Evolutionary conservation across 2,797 vertebrate species (phyloP), one percentile per base, ranked within the genome.

Genomic region (Neostethus bicornis): DNA sequence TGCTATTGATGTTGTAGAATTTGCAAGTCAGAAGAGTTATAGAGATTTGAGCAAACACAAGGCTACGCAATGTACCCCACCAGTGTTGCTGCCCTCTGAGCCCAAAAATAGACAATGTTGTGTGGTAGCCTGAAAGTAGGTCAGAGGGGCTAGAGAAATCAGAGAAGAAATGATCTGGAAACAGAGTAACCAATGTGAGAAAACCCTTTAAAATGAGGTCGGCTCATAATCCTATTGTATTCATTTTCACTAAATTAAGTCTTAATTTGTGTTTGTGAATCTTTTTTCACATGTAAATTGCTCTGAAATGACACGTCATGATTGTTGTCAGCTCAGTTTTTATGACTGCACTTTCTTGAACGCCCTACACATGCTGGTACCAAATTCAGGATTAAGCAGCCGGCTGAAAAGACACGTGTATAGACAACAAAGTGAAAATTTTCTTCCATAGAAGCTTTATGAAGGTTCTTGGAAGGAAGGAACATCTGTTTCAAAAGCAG

Each of bases 41-140:
- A 57, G 51, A 66, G 31, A 62, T 68, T 69, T 70, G 73, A 57
- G 61, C 79, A 48, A 51, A 65, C 51, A 55, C 49, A 43, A 35
- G 67, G 65, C 64, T 82, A 81, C 84, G 79, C 74, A 88, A 88
- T 89, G 77, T 83, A 58, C 72, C 83, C 86, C 75, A 70, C 66
- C 38, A 4, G 51, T 60, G 70, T 75, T 68, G 47, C 35, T 73
- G 54, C 64, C 75, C 70, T 67, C 84, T 88, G 81, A 89, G 89
- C 66, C 90, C 89, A 81, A 92, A 91, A 91, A 93, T 93, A 93
- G 91, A 91, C 53, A 34, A 41, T 77, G 87, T 84, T 85, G 63
- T 85, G 63, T 75, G 64, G 61, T 77, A 75, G 51, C 81, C 65
- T 60, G 61, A 52, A 80, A 84, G 63, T 83, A 73, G 82, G 84